Evolutionary conservation across 2,113 vertebrate genomes (phyloP).

Genomic region (Myrmophylax atrothorax): DNA sequence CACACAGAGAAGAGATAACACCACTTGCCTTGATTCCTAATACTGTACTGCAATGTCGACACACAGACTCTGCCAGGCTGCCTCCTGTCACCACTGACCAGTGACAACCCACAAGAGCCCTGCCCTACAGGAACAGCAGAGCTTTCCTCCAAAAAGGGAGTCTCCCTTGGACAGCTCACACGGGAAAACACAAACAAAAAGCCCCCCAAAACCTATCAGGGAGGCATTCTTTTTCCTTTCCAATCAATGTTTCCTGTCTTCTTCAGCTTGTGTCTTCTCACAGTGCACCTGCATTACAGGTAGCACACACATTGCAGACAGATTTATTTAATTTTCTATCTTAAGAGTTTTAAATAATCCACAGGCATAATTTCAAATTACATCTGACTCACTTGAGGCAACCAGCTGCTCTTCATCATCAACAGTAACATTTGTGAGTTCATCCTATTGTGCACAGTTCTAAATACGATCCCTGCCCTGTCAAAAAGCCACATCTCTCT

Average conservation of each 20-base stretch:
- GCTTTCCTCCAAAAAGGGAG: neutral
- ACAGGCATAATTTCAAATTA: neutral
- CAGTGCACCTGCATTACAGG: neutral
- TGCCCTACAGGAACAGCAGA: neutral
- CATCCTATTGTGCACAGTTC: neutral
- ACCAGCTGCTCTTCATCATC: neutral
- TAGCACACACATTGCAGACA: neutral
- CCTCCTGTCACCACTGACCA: conserved; percentile 10
- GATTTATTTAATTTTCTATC: neutral
- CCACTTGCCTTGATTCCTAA: conserved; percentile 2
- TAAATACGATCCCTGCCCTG: neutral
- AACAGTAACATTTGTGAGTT: neutral
- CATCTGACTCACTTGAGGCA: neutral
- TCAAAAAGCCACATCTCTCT: neutral
- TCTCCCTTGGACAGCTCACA: neutral
- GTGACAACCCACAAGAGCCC: neutral
- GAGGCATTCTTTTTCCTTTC: neutral
- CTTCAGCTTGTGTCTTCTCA: neutral
- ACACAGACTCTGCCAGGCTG: neutral
- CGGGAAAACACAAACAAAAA: neutral
- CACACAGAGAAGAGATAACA: conserved; percentile 15
- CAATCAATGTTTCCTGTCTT: neutral
- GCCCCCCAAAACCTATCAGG: neutral
- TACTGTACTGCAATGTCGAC: neutral
- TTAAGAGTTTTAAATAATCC: neutral